Conservation (phyloP, 2,113 vertebrate genomes). For the Variabilichromis moorii region DNA sequence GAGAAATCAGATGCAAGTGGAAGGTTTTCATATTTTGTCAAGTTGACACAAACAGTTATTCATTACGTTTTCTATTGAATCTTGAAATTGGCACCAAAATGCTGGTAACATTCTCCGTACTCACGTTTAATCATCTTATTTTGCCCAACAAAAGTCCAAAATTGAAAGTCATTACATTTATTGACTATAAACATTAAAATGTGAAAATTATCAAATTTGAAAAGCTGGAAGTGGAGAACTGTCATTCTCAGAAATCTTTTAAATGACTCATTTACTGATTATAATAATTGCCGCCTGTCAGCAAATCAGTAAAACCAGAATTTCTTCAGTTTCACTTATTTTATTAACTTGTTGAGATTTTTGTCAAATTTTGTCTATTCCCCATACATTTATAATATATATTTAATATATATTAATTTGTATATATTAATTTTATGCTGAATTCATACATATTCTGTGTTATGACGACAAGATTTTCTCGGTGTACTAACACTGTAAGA, state of each 20-base stretch:
- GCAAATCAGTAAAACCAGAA: not conserved
- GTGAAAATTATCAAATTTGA: not conserved
- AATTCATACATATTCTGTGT: not conserved
- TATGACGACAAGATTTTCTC: not conserved
- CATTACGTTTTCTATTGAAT: not conserved
- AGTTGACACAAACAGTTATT: not conserved
- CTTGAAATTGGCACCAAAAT: not conserved
- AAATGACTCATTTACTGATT: not conserved
- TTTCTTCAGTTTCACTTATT: not conserved
- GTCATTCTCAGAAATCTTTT: not conserved
- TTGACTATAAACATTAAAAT: not conserved
- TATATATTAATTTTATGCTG: not conserved
- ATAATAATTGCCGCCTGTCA: not conserved
- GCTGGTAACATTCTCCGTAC: not conserved
- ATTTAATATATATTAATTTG: not conserved
- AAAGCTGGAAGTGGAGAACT: not conserved
- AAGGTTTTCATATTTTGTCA: not conserved
- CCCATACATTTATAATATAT: not conserved
- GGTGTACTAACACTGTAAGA: not conserved
- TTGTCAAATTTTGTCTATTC: not conserved
- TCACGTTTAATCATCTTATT: not conserved
- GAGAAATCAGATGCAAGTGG: not conserved
- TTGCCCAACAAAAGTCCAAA: not conserved
- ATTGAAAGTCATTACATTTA: not conserved
- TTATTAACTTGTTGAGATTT: not conserved